Evolutionary conservation across 1,140 invertebrate genomes (phyloP).

Genomic region (Pissodes strobi): DNA sequence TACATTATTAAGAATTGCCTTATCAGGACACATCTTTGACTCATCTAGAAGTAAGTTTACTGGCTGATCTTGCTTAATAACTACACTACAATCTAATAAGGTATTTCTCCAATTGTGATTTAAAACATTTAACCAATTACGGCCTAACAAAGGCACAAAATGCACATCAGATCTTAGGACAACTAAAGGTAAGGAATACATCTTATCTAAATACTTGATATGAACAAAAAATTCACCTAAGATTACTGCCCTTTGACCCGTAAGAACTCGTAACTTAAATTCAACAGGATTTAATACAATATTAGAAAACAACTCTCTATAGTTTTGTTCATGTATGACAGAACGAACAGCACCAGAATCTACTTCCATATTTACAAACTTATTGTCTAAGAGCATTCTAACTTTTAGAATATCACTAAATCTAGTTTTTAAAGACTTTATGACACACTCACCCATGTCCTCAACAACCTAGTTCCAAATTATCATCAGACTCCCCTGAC

Average conservation of each 20-base stretch:
- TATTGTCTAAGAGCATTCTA: neutral
- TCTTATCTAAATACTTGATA: neutral
- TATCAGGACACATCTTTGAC: too few relatives aligned
- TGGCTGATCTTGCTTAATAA: too few relatives aligned
- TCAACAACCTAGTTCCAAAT: neutral
- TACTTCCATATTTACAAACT: neutral
- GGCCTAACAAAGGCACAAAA: neutral
- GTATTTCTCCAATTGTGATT: too few relatives aligned
- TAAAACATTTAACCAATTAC: too few relatives aligned
- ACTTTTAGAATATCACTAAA: neutral
- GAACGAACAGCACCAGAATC: too few relatives aligned
- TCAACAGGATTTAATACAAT: neutral
- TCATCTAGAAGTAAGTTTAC: too few relatives aligned
- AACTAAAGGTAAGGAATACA: conserved; percentile 1
- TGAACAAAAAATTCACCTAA: neutral
- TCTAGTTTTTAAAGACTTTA: neutral
- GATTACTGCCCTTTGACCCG: neutral
- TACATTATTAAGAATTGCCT: too few relatives aligned
- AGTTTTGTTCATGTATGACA: neutral
- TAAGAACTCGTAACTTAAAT: conserved; percentile 1
- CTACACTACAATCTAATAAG: too few relatives aligned
- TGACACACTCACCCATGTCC: neutral
- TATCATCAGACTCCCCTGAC: too few relatives aligned
- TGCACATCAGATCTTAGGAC: neutral
- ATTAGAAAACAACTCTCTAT: neutral